These are phyloP conservation scores for Malurus splendens DNA, from an alignment of 2,797 vertebrate species.

Conservation along the genomic window DNA sequence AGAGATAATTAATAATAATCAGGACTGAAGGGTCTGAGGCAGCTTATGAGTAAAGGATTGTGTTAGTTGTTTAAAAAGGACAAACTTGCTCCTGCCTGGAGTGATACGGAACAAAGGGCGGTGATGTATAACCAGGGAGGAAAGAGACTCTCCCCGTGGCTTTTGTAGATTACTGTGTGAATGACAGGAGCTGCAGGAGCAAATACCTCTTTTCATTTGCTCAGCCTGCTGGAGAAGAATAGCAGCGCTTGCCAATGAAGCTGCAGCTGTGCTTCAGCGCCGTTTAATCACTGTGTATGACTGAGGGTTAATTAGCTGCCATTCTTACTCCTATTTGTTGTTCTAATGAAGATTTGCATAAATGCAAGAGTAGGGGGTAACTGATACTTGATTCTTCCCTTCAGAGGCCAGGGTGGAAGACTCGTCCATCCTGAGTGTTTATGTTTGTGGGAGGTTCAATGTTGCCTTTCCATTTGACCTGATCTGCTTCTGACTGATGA, in stretches of 20 bases:
- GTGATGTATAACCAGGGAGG: conserved; percentile 20
- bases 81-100: conserved; percentile 21
- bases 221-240: conserved; percentile 52
- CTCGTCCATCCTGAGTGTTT: not conserved
- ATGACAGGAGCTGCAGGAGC: conserved; percentile 37
- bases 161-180: conserved; percentile 22
- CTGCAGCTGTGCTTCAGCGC: conserved; percentile 54
- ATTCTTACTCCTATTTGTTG: conserved; percentile 61
- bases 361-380: conserved; percentile 59
- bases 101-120: conserved; percentile 35
- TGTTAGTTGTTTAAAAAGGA: conserved; percentile 29
- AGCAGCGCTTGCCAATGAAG: conserved; percentile 30
- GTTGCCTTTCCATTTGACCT: conserved; percentile 45
- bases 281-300: conserved; percentile 33
- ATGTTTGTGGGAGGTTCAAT: conserved; percentile 2
- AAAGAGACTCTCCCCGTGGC: conserved; percentile 4
- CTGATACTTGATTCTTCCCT: conserved; percentile 39
- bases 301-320: conserved; percentile 68
- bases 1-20: conserved; percentile 33
- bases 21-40: conserved; percentile 3
- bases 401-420: not conserved
- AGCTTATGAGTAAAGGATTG: conserved; percentile 25
- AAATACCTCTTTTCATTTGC: conserved; percentile 54
- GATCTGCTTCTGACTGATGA: conserved; percentile 16
- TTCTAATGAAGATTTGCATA: conserved; percentile 65